Percentiles rank a stretch among this genome's conserved stretches.
Conservation (phyloP, 2,113 vertebrate species). For the Benitochromis conjunctus region DNA sequence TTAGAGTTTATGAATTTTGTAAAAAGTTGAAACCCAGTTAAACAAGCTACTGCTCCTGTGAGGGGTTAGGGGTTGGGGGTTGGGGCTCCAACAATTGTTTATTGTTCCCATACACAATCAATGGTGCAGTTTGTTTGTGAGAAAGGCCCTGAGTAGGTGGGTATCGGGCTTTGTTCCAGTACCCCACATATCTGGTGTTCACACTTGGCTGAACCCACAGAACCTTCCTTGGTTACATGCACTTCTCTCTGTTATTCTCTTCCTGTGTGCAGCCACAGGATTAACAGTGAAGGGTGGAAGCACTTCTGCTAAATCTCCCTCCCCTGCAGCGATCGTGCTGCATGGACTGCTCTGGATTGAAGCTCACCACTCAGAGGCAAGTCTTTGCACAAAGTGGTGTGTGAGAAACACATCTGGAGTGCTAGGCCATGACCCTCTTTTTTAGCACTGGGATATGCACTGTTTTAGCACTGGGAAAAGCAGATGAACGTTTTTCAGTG, state of each 20-base stretch:
- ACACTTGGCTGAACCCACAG: constrained; percentile 46
- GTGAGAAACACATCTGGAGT: constrained; percentile 43
- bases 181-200: constrained; percentile 19
- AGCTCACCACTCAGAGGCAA: constrained; percentile 33
- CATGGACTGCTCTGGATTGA: constrained; percentile 37
- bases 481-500: constrained; percentile 8
- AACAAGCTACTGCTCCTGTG: background rate
- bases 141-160: background rate
- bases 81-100: background rate
- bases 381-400: constrained; percentile 36
- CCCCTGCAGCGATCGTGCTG: constrained; percentile 41
- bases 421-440: constrained; percentile 12
- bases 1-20: background rate
- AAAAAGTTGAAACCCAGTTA: background rate
- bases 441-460: background rate
- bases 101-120: background rate
- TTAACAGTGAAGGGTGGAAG: constrained; percentile 55
- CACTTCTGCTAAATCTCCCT: constrained; percentile 54
- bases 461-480: background rate
- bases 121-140: background rate
- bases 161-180: constrained; percentile 11
- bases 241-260: background rate
- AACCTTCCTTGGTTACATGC: constrained; percentile 19
- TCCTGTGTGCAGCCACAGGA: constrained; percentile 38
- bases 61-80: background rate